Conservation (phyloP, 2,113 vertebrate genomes). For the Taurulus bubalis region DNA sequence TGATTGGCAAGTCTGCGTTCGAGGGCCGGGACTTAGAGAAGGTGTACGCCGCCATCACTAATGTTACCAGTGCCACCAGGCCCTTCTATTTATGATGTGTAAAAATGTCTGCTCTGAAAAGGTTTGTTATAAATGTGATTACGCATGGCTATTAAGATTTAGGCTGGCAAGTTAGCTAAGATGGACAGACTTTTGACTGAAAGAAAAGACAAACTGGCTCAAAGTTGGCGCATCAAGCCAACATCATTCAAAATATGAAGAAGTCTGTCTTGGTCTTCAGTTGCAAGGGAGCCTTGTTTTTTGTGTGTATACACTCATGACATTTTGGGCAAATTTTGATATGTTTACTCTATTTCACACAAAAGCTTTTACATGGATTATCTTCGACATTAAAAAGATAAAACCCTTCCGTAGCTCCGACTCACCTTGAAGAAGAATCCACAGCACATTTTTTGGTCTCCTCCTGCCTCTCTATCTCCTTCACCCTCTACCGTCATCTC, state of each 20-base stretch:
- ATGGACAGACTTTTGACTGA: no score
- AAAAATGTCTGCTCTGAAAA: neutral
- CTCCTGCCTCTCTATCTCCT: constrained; percentile 83
- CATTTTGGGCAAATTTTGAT: neutral
- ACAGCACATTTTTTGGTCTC: constrained; percentile 95
- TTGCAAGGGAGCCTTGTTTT: neutral
- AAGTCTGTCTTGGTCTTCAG: neutral
- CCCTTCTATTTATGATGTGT: neutral
- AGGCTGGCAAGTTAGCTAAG: neutral
- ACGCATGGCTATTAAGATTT: neutral
- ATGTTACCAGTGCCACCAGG: neutral
- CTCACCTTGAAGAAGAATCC: constrained; percentile 98
- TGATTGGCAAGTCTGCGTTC: no score
- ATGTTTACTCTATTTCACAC: neutral
- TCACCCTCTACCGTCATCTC: constrained; percentile 84
- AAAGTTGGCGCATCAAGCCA: neutral
- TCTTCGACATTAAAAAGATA: neutral
- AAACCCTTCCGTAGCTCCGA: neutral
- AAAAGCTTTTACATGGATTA: neutral
- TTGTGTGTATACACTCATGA: neutral
- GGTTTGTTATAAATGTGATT: neutral
- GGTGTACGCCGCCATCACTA: neutral
- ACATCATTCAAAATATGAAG: neutral
- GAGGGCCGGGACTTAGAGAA: no score
- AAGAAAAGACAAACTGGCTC: neutral